Evolutionary conservation across 2,888 invertebrate genomes (phyloP).

Genomic region (Aricia artaxerxes): DNA sequence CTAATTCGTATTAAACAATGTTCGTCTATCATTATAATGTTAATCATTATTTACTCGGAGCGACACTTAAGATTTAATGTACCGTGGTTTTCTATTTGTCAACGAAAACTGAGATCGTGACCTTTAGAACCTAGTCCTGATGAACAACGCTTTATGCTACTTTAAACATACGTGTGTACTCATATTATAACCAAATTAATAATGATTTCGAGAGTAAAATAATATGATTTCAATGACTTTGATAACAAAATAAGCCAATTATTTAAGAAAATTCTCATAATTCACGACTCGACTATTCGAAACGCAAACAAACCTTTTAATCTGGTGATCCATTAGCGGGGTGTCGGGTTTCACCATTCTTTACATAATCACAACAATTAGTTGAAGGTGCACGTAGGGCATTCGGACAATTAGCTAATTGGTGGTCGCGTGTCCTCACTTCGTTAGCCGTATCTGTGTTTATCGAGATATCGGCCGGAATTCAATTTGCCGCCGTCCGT

Average conservation of each 20-base stretch:
- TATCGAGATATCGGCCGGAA: conserved; percentile 27
- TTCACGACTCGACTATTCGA: neutral
- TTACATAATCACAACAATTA: conserved; percentile 2
- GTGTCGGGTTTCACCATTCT: neutral
- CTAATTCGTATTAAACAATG: no score
- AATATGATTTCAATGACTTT: no score
- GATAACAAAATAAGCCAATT: neutral
- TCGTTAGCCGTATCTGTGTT: conserved; percentile 41
- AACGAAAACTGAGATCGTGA: neutral
- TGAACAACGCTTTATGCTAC: neutral
- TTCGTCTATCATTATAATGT: neutral
- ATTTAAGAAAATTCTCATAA: neutral
- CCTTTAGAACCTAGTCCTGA: neutral
- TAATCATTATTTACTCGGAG: neutral
- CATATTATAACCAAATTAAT: no score
- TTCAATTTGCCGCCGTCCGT: conserved; percentile 18
- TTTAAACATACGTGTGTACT: neutral
- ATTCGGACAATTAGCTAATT: conserved; percentile 46
- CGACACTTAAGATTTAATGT: neutral
- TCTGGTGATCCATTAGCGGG: neutral
- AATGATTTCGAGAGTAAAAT: no score
- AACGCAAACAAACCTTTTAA: neutral
- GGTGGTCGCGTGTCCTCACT: conserved; percentile 43
- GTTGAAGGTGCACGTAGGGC: neutral
- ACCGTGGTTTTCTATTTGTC: neutral